Conservation (phyloP, 2,797 vertebrate species). For the Emys orbicularis region DNA sequence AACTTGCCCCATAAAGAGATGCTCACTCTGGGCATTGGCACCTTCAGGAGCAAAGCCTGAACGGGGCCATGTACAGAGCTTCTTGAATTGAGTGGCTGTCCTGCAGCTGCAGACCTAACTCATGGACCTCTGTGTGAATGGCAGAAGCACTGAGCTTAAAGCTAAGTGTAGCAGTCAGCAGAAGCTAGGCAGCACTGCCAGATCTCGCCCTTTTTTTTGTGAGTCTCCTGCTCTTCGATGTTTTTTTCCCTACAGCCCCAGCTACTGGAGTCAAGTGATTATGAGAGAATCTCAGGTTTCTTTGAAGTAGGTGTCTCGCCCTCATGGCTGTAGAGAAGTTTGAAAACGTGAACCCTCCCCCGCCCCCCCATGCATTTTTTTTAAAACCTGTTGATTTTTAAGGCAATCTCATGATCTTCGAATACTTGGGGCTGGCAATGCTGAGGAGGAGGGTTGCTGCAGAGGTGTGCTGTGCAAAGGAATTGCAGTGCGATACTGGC, state of each 20-base stretch:
- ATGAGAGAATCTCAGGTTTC: not conserved
- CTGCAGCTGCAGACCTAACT: too few species aligned
- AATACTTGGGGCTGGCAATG: not conserved
- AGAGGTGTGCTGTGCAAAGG: not conserved
- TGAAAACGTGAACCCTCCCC: not conserved
- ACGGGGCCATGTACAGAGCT: not conserved
- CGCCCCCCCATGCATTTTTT: not conserved
- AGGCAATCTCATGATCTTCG: not conserved
- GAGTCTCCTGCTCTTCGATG: not conserved
- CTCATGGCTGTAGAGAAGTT: not conserved
- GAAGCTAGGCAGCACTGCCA: not conserved
- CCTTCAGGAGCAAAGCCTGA: not conserved
- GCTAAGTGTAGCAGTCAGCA: not conserved
- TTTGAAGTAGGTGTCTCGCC: not conserved
- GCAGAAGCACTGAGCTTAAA: not conserved
- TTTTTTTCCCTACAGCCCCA: not conserved
- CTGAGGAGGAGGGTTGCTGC: not conserved
- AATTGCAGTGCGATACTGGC: not conserved
- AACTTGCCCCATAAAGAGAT: not conserved
- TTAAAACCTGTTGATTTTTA: not conserved
- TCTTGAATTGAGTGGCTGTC: not conserved
- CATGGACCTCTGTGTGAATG: too few species aligned
- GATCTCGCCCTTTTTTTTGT: not conserved
- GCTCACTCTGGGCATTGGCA: accelerated
- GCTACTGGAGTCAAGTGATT: not conserved